phyloP scores from a whole-genome alignment of 92 coral and sea anemone genomes.

The Epizoanthus stellaris region DNA sequence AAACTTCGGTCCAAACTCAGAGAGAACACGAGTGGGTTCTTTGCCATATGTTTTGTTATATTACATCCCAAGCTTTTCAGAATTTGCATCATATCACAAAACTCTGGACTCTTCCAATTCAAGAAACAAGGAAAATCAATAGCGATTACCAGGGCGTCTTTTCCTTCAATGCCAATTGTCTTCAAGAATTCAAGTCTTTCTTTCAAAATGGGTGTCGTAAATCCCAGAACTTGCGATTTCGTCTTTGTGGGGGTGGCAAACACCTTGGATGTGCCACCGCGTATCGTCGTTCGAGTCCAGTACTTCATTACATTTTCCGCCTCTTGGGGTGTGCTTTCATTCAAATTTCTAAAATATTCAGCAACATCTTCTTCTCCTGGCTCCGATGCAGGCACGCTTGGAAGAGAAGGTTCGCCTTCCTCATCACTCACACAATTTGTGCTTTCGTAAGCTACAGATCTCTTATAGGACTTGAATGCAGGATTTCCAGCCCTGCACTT shows the following conservation, averaged over 20 bases:
- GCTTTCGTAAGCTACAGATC: not conserved
- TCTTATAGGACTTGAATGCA: not conserved
- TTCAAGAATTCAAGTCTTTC: slow-evolving; percentile 71
- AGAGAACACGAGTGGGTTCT: slow-evolving; percentile 86
- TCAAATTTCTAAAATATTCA: slow-evolving; percentile 4
- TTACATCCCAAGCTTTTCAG: slow-evolving; percentile 81
- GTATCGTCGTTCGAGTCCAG: slow-evolving; percentile 45
- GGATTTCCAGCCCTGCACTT: not conserved
- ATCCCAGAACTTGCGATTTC: slow-evolving; percentile 78
- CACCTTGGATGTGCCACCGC: slow-evolving; percentile 59
- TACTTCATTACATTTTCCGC: slow-evolving; percentile 45
- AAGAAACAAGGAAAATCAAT: slow-evolving; percentile 84
- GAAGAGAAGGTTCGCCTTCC: not conserved
- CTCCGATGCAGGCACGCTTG: not conserved
- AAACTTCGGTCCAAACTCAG: slow-evolving; percentile 59
- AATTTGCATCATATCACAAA: slow-evolving; percentile 67
- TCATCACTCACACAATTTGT: not conserved
- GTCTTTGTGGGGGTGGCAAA: slow-evolving; percentile 51
- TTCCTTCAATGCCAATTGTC: slow-evolving; percentile 66
- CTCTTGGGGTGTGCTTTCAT: slow-evolving; percentile 5
- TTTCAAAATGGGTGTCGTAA: slow-evolving; percentile 63
- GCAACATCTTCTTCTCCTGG: slow-evolving; percentile 31
- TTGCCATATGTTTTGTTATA: slow-evolving; percentile 70
- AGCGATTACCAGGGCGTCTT: slow-evolving; percentile 82
- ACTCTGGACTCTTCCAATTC: slow-evolving; percentile 59